Evolutionary conservation across 1,140 invertebrate genomes (phyloP), one percentile per base, ranked within the genome.

Genomic region (Spodoptera frugiperda): DNA sequence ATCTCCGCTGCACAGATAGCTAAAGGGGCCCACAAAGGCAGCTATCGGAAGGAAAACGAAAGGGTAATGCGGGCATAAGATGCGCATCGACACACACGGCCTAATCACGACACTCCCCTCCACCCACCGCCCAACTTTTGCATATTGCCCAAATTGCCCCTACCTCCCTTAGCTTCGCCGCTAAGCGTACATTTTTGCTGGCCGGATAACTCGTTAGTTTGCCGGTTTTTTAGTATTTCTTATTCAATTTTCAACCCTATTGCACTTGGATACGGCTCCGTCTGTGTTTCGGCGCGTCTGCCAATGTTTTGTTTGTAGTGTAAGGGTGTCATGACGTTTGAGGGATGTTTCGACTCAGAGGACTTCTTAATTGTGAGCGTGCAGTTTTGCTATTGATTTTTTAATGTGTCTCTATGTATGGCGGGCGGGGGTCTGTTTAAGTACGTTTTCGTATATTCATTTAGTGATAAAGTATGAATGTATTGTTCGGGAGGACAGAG

Each of bases 1-100:
- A 91, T 90, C 89, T 88, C 86, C 84, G 83, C 71, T 65, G 59
- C 72, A 87, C 79, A 90, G 89, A 90, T 91, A 90, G 87, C 83
- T 84, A 84, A 83, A 88, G 87, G 88, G 89, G 80, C 82, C 79
- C 83, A 91, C 90, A 91, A 93, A 93, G 87, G 91, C 87, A 86
- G 86, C 84, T 93, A 93, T 92, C 91, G 91, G 91, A 93, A 93
- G 91, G 89, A 93, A 90, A 92, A 88, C 89, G 89, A 92, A 93
- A 91, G 91, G 91, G 91, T 93, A 91, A 93, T 93, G 89, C 91
- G 91, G 91, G 91, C 89, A 88, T 92, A 93, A 93, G 91, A 93
- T 87, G 91, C 90, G 90, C 91, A 92, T 93, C 91, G 90, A 86
- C 90, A 91, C 91, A 93, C 90, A 93, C 91, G 89, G 90, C 89